Base-by-base conservation (phyloP, 2,888 invertebrate species). In the Polymixis flavicincta region DNA sequence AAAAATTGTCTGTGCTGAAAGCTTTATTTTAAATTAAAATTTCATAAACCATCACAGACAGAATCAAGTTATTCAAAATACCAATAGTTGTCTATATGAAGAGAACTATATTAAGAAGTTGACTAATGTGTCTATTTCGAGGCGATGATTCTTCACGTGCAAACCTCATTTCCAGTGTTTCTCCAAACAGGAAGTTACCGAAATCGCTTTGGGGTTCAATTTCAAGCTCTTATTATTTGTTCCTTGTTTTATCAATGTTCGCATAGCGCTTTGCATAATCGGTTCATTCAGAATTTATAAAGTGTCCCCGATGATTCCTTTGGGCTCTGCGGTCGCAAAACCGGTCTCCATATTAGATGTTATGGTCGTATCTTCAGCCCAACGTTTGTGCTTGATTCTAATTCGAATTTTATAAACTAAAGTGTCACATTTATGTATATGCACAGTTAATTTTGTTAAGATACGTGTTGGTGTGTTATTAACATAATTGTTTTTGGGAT, bases 201-300 rank as follows among this genome's bases (percentile, higher is more conserved):
- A 74, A 77, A 85, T 85, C 65, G 71, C 85, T 85, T 52, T 50
- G 73, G 76, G 83, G 61, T 75, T 79, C 71, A 71, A 85, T 86
- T 75, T 75, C 48, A 70, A 54, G 37, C 69, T 74, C 77, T 79
- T 77, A 83, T 86, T 78, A 85, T 84, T 89, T 89, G 87, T 89
- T 91, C 88, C 88, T 85, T 85, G 79, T 91, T 90, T 87, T 85
- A 85, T 80, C 80, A 80, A 79, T 85, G 89, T 87, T 88, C 87
- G 88, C 88, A 87, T 87, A 89, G 83, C 86, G 89, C 89, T 94
- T 94, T 92, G 93, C 92, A 93, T 94, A 94, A 93, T 94, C 93
- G 91, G 91, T 92, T 92, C 92, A 93, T 93, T 92, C 91, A 88
- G 89, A 86, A 86, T 80, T 84, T 91, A 92, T 91, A 92, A 90